Evolutionary conservation across 1,140 invertebrate species (phyloP), one percentile per base, ranked within the genome.

Genomic region (Drosophila littoralis): DNA sequence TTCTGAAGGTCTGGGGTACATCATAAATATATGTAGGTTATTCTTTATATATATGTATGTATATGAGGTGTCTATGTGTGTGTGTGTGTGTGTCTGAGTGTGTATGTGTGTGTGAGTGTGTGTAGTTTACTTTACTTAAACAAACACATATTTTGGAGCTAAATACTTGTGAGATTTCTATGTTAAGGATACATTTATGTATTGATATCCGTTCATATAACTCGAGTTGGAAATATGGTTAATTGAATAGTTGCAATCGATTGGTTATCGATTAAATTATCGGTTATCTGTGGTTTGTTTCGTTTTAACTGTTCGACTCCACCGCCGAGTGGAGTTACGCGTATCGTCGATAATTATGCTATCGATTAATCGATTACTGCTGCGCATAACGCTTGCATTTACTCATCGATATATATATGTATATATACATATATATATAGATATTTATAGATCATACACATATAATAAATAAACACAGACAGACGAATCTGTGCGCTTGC

Each of bases 111-210:
- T n/a, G n/a, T n/a, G n/a, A n/a, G n/a, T 57, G 42, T 48, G 43
- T 64, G 36, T 65, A 46, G 46, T 72, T 28, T 67, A 50, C 45
- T 52, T 57, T 57, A 70, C 55, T 63, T 63, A 74, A 68, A 67
- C 57, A 74, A 74, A 74, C 71, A 74, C 57, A 74, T 60, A 69
- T 50, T 50, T 17, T 50, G 63, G 38, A 68, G 71, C 50, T 68
- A 69, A 74, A 73, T 68, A 67, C 35, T 67, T 67, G 55, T 45
- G 33, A 67, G n/a, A 59, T 51, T 66, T 46, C 40, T 55, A 55
- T 75, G 58, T 58, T 48, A 38, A 8, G n/a, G n/a, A n/a, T n/a
- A 28, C 40, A 51, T 33, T 43, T 33, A 63, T 46, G 13, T 55
- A 15, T 57, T 22, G 9, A 36, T 55, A 52, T 64, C 13, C 35